Percentiles rank a stretch among this genome's conserved stretches.
These are phyloP conservation scores for Drosophila phalerata DNA, from an alignment of 2,888 invertebrate genomes.

Conservation along the genomic window DNA sequence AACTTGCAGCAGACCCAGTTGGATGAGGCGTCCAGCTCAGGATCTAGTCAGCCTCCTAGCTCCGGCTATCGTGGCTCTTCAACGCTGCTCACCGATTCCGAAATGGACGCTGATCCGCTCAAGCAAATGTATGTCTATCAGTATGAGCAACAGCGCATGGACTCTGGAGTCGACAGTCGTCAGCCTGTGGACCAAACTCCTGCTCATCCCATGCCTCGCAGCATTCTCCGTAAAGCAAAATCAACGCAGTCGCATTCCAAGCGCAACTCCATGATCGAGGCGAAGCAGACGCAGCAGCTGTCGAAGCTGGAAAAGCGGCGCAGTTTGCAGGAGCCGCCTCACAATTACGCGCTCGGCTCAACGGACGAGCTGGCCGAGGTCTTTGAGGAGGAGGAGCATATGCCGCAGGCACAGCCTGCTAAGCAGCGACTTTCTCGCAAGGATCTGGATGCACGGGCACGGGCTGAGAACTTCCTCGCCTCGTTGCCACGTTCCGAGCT, in stretches of 20 bases:
- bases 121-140: constrained; percentile 91
- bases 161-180: constrained; percentile 86
- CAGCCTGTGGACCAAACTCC: constrained; percentile 83
- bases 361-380: constrained; percentile 84
- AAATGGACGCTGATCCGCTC: constrained; percentile 85
- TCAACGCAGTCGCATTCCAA: constrained; percentile 86
- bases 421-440: constrained; percentile 83
- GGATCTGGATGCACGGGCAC: constrained; percentile 84
- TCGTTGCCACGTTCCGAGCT: constrained; percentile 85
- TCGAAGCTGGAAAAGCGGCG: constrained; percentile 88
- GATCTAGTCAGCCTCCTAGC: constrained; percentile 87
- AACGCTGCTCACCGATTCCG: constrained; percentile 91
- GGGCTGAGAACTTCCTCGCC: constrained; percentile 85
- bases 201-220: constrained; percentile 87
- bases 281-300: constrained; percentile 86
- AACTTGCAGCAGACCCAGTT: constrained; percentile 86
- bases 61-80: constrained; percentile 95
- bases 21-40: constrained; percentile 88
- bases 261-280: constrained; percentile 93
- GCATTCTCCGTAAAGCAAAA: constrained; percentile 84
- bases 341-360: constrained; percentile 83
- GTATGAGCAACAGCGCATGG: constrained; percentile 91
- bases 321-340: constrained; percentile 92
- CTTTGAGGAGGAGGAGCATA: constrained; percentile 82
- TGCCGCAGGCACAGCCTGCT: constrained; percentile 60